These are phyloP conservation scores for Zaprionus obscuricornis DNA, from an alignment of 2,888 invertebrate species.

Conservation along the genomic window DNA sequence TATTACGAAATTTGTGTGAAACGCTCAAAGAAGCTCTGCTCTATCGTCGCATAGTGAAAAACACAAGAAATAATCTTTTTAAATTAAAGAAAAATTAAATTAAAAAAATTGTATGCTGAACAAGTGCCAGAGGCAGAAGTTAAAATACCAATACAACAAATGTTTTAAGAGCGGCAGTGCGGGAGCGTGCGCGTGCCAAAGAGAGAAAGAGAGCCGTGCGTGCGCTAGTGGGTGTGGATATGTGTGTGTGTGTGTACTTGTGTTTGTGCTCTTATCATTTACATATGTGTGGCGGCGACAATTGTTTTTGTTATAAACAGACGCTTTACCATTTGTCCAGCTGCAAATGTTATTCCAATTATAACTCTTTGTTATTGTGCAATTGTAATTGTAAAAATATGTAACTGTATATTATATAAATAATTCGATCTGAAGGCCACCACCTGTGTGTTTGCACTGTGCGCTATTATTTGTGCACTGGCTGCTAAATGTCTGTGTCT, in stretches of 20 bases:
- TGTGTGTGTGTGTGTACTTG: constrained; percentile 7
- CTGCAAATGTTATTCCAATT: constrained; percentile 9
- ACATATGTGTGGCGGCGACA: too few species aligned
- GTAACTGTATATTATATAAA: constrained; percentile 37
- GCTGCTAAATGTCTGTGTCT: constrained; percentile 26
- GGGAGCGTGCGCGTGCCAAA: constrained; percentile 35
- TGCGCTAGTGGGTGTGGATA: constrained; percentile 7
- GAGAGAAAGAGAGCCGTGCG: constrained; percentile 8
- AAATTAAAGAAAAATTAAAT: not conserved
- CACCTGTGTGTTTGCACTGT: constrained; percentile 53
- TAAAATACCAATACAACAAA: constrained; percentile 68
- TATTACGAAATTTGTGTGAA: constrained; percentile 7
- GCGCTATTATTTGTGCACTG: constrained; percentile 13
- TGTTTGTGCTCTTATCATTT: constrained; percentile 50
- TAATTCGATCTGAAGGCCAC: constrained; percentile 59
- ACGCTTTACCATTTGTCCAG: constrained; percentile 24
- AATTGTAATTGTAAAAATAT: constrained; percentile 20
- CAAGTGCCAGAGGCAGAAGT: constrained; percentile 56
- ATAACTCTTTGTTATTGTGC: constrained; percentile 3
- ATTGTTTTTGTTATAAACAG: constrained; percentile 59
- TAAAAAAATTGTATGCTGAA: constrained; percentile 25
- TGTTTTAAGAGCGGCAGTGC: too few species aligned
- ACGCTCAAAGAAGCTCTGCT: not conserved
- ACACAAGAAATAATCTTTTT: not conserved
- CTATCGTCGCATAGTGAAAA: not conserved